These are phyloP conservation scores for Ahaetulla prasina DNA, from an alignment of 2,113 vertebrate genomes.

Conservation along the genomic window DNA sequence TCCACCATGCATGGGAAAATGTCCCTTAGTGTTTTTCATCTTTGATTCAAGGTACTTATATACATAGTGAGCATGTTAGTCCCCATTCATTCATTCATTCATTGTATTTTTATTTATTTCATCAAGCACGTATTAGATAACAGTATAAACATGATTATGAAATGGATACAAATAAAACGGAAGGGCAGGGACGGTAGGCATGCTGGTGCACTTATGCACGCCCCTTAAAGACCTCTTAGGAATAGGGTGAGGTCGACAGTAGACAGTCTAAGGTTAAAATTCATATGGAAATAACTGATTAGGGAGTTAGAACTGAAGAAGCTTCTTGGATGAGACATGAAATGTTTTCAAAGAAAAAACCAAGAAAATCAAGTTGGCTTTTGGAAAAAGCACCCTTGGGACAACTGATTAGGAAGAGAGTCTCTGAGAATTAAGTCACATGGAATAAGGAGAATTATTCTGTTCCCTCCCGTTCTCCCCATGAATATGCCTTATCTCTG, in stretches of 20 bases:
- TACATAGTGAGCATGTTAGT: neutral
- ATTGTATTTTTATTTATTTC: no score
- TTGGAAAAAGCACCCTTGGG: neutral
- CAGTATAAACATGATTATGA: no score
- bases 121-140: no score
- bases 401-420: neutral
- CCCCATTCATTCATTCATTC: no score
- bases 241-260: no score
- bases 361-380: neutral
- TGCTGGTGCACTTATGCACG: no score
- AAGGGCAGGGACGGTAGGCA: no score
- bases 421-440: neutral
- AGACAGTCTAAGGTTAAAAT: no score
- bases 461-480: fast-evolving
- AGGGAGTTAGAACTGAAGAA: neutral
- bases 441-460: neutral
- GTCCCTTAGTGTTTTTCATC: neutral
- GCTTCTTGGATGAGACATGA: neutral
- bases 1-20: neutral
- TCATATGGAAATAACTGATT: neutral
- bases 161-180: no score
- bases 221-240: no score
- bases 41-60: neutral
- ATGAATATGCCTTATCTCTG: neutral
- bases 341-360: neutral